Percentiles rank a stretch among this genome's conserved stretches.
phyloP scores from a whole-genome alignment of 1,140 invertebrate genomes.

The Cardiocondyla obscurior region DNA sequence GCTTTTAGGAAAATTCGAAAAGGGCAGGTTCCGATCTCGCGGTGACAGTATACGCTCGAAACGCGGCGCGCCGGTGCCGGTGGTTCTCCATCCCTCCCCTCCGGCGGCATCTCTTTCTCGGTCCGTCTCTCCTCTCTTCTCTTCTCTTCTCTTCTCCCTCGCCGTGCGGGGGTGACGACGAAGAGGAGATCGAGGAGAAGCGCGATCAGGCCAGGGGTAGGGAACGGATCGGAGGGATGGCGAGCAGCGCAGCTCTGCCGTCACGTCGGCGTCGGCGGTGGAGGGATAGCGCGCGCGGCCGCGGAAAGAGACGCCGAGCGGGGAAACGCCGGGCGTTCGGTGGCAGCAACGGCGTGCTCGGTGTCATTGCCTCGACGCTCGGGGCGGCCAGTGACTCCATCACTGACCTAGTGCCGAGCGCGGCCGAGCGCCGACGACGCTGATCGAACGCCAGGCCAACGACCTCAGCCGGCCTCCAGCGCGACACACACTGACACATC shows the following conservation, averaged over 20 bases:
- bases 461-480: conserved; percentile 78
- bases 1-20: not conserved
- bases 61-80: conserved; percentile 7
- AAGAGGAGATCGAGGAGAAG: not conserved
- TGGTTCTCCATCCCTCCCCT: not conserved
- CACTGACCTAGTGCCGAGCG: conserved; percentile 84
- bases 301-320: conserved; percentile 1
- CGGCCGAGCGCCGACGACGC: conserved; percentile 73
- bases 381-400: conserved; percentile 84
- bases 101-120: not conserved
- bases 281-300: not conserved
- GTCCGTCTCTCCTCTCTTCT: not conserved
- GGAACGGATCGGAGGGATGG: conserved; percentile 55
- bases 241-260: conserved; percentile 25
- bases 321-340: conserved; percentile 58
- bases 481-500: conserved; percentile 72
- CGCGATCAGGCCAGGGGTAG: conserved; percentile 33
- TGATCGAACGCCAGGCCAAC: conserved; percentile 76
- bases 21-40: not conserved
- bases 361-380: conserved; percentile 84
- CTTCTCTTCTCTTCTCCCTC: not conserved
- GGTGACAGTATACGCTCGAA: not conserved
- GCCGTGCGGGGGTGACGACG: conserved; percentile 39
- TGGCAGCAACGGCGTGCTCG: conserved; percentile 75
- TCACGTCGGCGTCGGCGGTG: conserved; percentile 17